Evolutionary conservation across 2,113 vertebrate species (phyloP), one percentile per base, ranked within the genome.

Genomic region (Ranitomeya variabilis): DNA sequence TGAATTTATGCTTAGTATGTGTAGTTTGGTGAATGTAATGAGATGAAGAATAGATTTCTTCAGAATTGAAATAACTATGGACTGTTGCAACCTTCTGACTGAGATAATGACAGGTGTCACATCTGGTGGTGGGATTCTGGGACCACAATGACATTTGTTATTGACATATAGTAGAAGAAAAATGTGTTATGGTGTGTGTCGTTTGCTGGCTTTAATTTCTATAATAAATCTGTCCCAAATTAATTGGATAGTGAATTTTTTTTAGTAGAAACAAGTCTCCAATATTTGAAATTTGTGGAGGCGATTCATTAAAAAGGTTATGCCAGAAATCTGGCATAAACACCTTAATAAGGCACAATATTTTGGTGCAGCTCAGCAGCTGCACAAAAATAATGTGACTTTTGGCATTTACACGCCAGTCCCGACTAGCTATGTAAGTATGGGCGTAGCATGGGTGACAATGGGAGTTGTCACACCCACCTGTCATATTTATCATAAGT

Each of bases 221-320:
- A 19, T 76, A 89, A 89, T 89, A 89, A 89, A 89, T 15, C 4
- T 89, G 16, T 89, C 37, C 66, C 74, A 84, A 83, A 83, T 57
- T 71, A 26, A 69, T 87, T 45, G 73, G 12, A 23, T 55, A 4
- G 66, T 67, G 59, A 15, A 60, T 80, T 14, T 80, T 80, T 67
- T 16, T 4, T 16, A 9, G 71, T 8, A 74, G 6, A 31, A 45
- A 45, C 5, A 37, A 69, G 4, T 23, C 2, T 26, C 6, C 26
- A 10, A 7, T 73, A 37, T 73, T 73, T 31, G 19, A 14, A 23
- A 73, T 16, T 31, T 23, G 8, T 67, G 55, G 37, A 5, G 37
- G 5, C 37, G 37, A 45, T 45, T 45, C 37, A 45, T 45, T 45
- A 45, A 45, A 45, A 45, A 2, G 37, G 37, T 45, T 45, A 45